A percentile compares a stretch with the other conserved stretches of the same genome.
Evolutionary conservation across 2,888 invertebrate species (phyloP).

Genomic region (Lissocephala sabroskyi): DNA sequence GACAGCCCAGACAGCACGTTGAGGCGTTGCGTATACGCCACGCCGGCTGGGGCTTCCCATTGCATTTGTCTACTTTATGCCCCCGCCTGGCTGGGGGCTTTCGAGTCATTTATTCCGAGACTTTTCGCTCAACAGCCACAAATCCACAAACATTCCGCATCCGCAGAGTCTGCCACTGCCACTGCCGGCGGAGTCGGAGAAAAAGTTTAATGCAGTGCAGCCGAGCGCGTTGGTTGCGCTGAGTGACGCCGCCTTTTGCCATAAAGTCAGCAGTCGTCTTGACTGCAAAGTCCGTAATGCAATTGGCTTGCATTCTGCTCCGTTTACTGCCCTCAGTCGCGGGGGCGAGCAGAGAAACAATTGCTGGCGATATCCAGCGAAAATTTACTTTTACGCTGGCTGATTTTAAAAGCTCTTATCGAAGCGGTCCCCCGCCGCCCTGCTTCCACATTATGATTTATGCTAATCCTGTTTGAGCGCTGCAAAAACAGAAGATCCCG

Average conservation of each 20-base stretch:
- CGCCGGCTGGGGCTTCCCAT: too few species aligned
- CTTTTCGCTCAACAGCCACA: slow-evolving; percentile 40
- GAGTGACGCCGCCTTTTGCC: slow-evolving; percentile 14
- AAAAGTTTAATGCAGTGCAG: not conserved
- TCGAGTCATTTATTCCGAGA: slow-evolving; percentile 27
- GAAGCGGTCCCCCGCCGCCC: not conserved
- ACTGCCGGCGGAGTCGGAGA: not conserved
- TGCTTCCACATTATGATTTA: not conserved
- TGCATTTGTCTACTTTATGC: too few species aligned
- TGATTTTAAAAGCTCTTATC: slow-evolving; percentile 44
- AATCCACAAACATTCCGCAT: slow-evolving; percentile 22
- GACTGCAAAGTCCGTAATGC: not conserved
- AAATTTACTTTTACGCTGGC: slow-evolving; percentile 55
- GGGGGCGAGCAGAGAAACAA: slow-evolving; percentile 37
- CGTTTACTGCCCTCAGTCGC: not conserved
- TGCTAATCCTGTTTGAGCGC: not conserved
- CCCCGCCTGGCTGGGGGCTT: too few species aligned
- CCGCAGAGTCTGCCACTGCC: not conserved
- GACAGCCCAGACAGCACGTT: not conserved
- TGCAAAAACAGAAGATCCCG: not conserved
- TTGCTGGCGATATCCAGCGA: slow-evolving; percentile 39
- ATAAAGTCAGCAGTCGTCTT: slow-evolving; percentile 5
- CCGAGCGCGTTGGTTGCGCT: not conserved
- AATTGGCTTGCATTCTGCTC: not conserved
- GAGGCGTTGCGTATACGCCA: slow-evolving; percentile 30